Conservation (phyloP, 2,888 invertebrate species). For the Chamaedrilus cognettii region DNA sequence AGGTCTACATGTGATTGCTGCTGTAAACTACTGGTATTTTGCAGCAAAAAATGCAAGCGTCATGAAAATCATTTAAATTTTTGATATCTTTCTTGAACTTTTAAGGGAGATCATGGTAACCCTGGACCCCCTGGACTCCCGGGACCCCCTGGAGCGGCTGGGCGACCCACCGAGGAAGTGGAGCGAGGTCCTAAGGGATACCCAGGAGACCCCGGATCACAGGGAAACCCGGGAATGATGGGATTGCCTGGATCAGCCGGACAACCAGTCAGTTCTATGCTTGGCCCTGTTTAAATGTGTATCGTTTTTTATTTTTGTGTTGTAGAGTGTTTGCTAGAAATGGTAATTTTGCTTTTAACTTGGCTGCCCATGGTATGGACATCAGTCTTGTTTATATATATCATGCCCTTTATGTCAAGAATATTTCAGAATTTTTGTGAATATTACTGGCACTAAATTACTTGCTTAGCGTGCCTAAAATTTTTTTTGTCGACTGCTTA, state of each 20-base stretch:
- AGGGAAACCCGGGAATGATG: slow-evolving; percentile 38
- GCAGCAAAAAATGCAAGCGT: too few relatives aligned
- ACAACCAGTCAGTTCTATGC: slow-evolving; percentile 35
- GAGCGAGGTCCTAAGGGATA: slow-evolving; percentile 23
- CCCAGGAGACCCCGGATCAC: slow-evolving; percentile 17
- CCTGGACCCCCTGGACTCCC: slow-evolving; percentile 51
- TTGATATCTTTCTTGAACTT: too few relatives aligned
- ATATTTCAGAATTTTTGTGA: too few relatives aligned
- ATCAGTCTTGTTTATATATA: too few relatives aligned
- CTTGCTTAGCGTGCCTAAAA: too few relatives aligned
- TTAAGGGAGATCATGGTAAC: slow-evolving; percentile 48
- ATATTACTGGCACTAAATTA: too few relatives aligned
- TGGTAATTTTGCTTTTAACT: neutral
- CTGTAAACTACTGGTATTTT: neutral
- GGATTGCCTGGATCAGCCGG: slow-evolving; percentile 45
- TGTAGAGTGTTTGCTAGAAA: neutral
- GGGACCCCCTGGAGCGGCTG: slow-evolving; percentile 35
- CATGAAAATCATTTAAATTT: too few relatives aligned
- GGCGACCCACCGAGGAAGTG: slow-evolving; percentile 11
- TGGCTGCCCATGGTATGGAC: too few relatives aligned
- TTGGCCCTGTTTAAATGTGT: too few relatives aligned
- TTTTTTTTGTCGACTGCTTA: too few relatives aligned
- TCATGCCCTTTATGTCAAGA: too few relatives aligned
- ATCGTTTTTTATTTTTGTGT: neutral
- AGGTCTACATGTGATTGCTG: neutral